Base-by-base conservation (phyloP, 2,113 vertebrate species). In the Cyanoliseus patagonus region DNA sequence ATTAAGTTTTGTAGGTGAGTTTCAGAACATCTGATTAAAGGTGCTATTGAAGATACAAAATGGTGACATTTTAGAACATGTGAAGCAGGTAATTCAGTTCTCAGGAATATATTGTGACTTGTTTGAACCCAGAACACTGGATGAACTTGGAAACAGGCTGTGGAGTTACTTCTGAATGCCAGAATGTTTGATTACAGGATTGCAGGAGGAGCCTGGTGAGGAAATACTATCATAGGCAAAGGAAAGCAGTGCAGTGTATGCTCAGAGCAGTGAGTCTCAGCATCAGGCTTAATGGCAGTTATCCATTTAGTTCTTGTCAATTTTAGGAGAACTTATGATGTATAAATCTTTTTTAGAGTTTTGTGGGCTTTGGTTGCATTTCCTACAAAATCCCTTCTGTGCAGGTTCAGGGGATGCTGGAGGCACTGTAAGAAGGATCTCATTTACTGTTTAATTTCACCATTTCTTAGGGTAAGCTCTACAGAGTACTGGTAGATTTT, bases 11-110 rank as follows among this genome's bases (percentile, higher is more conserved):
- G 53, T 63, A 81, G 83, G 93, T 94, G 37, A 86, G 59, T 72
- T 94, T 90, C 88, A 64, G 85, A 83, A 69, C 30, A 83, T 46
- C 79, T 95, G 85, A 92, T 94, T 90, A 77, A 88, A 96, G 59
- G 63, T 69, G 41, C 63, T n/a, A 0, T 24, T 76, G 86, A 57
- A 93, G 75, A 16, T 74, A 67, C 41, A 35, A 67, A 86, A 86
- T 33, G 41, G 49, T 67, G 92, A 55, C 42, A 28, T 80, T 95
- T 90, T 22, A 5, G 35, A 55, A 33, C 20, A 19, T 8, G 31
- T 69, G 75, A 80, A 90, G 73, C 6, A 80, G 73, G 23, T 35
- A 63, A 44, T 41, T 87, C 52, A 16, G 0, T 84, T 93, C 28
- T 76, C 33, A 35, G 63, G 72, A 62, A 33, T 53, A 9, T 62